Base-by-base conservation (phyloP, 2,888 invertebrate genomes). In the Pseudanteris insignis region DNA sequence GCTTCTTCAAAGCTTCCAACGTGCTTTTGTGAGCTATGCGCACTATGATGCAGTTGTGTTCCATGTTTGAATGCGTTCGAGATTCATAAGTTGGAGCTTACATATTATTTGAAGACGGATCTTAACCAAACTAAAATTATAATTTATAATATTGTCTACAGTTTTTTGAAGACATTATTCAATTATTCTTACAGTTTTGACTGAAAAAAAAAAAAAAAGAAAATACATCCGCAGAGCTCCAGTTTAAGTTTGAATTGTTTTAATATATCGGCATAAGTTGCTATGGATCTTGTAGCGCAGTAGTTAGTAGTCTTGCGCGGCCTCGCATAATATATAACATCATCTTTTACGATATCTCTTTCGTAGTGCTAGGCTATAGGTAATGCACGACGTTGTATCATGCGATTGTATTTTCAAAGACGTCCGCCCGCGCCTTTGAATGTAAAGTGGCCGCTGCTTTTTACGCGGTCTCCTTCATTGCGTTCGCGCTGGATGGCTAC, bases 361-460 rank as follows among this genome's bases (percentile, higher is more conserved):
- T 70, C 68, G 64, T 66, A 66, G 67, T 59, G 59, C 57, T 48
- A 58, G 70, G 67, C 67, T 74, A 18, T 18, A 71, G 71, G 75
- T 75, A 76, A 74, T 73, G 72, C 72, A 74, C 67, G 72, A 73
- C 76, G 77, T 78, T 78, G 78, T 77, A 76, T 77, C 76, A 75
- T 76, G 75, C 76, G 75, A 78, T 78, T 77, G 78, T 76, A 76
- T 78, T 78, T 76, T 76, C 76, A 72, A 72, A 75, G 74, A 77
- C 74, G 75, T 73, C 72, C 72, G 74, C 69, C 70, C 67, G 70
- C 73, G 71, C 72, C 72, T 76, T 78, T 78, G 77, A 78, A 78
- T 78, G 77, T 72, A 77, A 78, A 78, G 74, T 74, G 71, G 70
- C 67, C 55, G 41, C 62, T 59, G 55, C 48, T 46, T 60, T 54